Evolutionary conservation across 2,888 invertebrate species (phyloP).

Genomic region (Caenorhabditis sp.): DNA sequence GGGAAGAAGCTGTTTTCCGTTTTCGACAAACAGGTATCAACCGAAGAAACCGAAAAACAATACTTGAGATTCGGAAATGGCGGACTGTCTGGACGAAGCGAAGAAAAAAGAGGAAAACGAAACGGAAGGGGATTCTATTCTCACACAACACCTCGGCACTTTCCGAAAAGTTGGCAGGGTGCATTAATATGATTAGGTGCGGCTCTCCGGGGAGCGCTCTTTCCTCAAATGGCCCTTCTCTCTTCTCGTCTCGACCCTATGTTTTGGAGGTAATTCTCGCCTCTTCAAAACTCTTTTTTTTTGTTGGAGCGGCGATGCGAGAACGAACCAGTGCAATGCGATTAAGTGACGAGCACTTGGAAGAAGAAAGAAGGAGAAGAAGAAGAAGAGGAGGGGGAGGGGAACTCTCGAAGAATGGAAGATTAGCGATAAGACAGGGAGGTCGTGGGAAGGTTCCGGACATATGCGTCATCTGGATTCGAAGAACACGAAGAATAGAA

Average conservation of each 20-base stretch:
- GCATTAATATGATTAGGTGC: slow-evolving; percentile 61
- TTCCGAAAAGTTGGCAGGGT: slow-evolving; percentile 37
- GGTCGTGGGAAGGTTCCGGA: neutral
- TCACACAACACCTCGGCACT: slow-evolving; percentile 12
- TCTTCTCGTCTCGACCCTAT: slow-evolving; percentile 15
- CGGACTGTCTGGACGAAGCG: neutral
- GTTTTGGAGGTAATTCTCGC: slow-evolving; percentile 8
- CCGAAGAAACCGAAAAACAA: neutral
- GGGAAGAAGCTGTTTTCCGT: neutral
- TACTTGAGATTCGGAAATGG: no score
- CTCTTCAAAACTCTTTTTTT: slow-evolving; percentile 29
- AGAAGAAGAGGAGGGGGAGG: neutral
- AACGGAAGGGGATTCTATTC: neutral
- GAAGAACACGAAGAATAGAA: no score
- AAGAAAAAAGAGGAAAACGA: neutral
- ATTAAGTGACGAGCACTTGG: slow-evolving; percentile 30
- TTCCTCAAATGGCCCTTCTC: slow-evolving; percentile 24
- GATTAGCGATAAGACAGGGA: slow-evolving; percentile 20
- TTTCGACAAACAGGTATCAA: neutral
- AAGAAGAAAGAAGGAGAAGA: neutral
- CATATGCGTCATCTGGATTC: neutral
- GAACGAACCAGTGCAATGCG: slow-evolving; percentile 32
- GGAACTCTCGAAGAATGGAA: neutral
- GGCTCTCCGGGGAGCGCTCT: slow-evolving; percentile 56
- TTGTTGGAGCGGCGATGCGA: slow-evolving; percentile 26